Evolutionary conservation across 2,888 invertebrate species (phyloP).

Genomic region (Cantharis nigra): DNA sequence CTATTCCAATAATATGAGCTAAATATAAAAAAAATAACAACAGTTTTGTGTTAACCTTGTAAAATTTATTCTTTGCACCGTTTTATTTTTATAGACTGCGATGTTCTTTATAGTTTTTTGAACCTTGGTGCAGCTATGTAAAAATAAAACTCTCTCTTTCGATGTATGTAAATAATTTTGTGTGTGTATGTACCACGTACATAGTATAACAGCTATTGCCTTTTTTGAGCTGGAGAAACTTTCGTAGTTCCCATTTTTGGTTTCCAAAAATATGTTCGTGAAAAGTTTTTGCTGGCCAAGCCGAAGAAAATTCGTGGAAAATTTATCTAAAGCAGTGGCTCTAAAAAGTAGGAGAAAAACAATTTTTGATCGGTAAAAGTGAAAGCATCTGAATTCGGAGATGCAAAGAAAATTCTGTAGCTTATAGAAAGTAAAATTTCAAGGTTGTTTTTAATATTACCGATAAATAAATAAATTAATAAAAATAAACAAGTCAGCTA

Average conservation of each 20-base stretch:
- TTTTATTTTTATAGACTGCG: background rate
- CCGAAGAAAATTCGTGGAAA: background rate
- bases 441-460: background rate
- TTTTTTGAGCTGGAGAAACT: background rate
- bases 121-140: background rate
- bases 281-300: background rate
- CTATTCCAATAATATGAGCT: background rate
- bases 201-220: background rate
- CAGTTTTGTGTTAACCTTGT: background rate
- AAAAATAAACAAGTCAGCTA: background rate
- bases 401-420: background rate
- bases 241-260: background rate
- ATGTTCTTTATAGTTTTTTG: background rate
- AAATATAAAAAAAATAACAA: background rate
- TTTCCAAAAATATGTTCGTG: background rate
- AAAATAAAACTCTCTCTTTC: background rate
- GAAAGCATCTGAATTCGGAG: background rate
- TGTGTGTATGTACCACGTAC: background rate
- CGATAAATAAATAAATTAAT: background rate
- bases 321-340: background rate
- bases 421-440: background rate
- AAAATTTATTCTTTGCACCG: background rate
- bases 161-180: background rate
- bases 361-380: background rate
- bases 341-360: background rate